Conservation (phyloP, 1,140 invertebrate species). For the Hycleus cichorii region DNA sequence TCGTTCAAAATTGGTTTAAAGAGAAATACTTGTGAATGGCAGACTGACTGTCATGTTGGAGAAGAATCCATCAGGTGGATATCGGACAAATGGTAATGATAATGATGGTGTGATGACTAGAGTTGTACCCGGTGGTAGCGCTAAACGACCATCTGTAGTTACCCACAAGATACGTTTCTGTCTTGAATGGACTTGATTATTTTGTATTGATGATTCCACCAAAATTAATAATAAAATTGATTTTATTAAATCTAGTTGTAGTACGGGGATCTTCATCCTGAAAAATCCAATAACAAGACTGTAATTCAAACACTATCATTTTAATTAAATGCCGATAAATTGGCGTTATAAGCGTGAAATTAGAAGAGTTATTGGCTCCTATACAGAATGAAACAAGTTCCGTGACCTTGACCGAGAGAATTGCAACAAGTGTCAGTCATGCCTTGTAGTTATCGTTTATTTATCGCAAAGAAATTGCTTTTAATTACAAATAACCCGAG, state of each 20-base stretch:
- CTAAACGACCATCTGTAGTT: slow-evolving; percentile 71
- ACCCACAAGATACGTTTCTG: slow-evolving; percentile 76
- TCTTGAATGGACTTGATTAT: slow-evolving; percentile 49
- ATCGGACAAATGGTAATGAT: slow-evolving; percentile 71
- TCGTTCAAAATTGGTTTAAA: neutral
- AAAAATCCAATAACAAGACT: neutral
- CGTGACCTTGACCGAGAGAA: slow-evolving; percentile 6
- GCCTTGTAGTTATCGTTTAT: neutral
- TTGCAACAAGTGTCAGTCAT: too few species aligned
- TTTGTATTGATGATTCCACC: too few species aligned
- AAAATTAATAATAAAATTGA: too few species aligned
- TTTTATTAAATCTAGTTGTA: too few species aligned
- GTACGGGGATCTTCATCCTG: slow-evolving; percentile 3
- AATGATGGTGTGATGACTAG: slow-evolving; percentile 73
- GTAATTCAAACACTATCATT: too few species aligned
- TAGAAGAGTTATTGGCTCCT: too few species aligned
- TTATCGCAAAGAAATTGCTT: too few species aligned
- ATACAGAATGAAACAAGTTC: slow-evolving; percentile 5
- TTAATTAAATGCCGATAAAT: too few species aligned
- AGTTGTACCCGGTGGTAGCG: slow-evolving; percentile 70
- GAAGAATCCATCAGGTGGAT: slow-evolving; percentile 75
- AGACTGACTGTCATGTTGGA: slow-evolving; percentile 78
- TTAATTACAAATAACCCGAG: too few species aligned
- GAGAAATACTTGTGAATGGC: slow-evolving; percentile 72
- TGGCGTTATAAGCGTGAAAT: too few species aligned